Base-by-base conservation (phyloP, 2,113 vertebrate species). In the Xenopus borealis region DNA sequence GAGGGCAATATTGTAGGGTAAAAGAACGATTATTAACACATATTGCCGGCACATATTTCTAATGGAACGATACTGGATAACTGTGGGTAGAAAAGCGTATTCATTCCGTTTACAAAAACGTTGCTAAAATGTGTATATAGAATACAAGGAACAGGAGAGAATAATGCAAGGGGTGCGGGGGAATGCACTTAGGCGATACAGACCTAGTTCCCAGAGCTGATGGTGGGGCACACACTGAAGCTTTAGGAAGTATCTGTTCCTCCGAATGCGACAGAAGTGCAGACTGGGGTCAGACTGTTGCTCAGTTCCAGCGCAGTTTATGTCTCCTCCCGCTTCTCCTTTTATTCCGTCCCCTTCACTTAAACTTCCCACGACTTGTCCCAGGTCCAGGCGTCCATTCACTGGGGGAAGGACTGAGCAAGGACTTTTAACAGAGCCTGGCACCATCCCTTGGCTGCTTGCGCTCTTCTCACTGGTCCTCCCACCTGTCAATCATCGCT, bases 361-460 rank as follows among this genome's bases (percentile, higher is more conserved):
- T 72, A 72, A 19, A 81, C 47, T 69, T 78, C 78, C 85, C 79
- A 84, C 86, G 84, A 81, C 85, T 80, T 82, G 82, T 79, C 80
- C 76, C 70, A 13, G 89, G 86, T 84, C 86, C 74, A 82, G 83
- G 88, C 93, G 92, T 92, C 94, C 95, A 93, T 94, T 92, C 90
- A 89, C 86, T 83, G 84, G 90, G 91, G 86, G 73, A 79, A 47
- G 66, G 79, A 82, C 88, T 81, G 83, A 80, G 86, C 85, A 88
- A 84, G 91, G 90, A 92, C 93, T 95, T 96, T 97, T 97, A 96
- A 93, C 92, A 89, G 66, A 87, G 86, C 83, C 86, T 90, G 90
- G 88, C 82, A 92, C 85, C 86, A 85, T 84, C 86, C 75, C 69
- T 57, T 80, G 79, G 70, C 84, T 84, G 87, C 85, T 88, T 71